Evolutionary conservation across 2,888 invertebrate genomes (phyloP).

Genomic region (Himalopsyche anomala): DNA sequence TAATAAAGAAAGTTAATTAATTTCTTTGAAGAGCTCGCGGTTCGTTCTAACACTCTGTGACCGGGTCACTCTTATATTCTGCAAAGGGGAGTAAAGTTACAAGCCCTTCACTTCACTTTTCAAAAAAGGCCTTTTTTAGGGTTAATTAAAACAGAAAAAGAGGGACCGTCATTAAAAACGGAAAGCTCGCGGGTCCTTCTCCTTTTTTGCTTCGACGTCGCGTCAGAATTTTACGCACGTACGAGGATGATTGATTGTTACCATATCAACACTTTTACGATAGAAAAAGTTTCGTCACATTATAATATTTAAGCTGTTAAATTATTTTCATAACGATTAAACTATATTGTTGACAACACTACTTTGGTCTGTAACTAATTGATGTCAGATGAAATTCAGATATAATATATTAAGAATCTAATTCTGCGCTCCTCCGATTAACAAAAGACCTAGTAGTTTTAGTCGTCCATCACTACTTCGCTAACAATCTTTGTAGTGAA

Average conservation of each 20-base stretch:
- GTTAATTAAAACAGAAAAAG: slow-evolving; percentile 16
- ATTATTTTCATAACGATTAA: too few species aligned
- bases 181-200: neutral
- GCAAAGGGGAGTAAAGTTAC: neutral
- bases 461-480: too few species aligned
- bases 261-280: neutral
- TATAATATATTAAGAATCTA: too few species aligned
- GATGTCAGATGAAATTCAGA: too few species aligned
- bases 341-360: too few species aligned
- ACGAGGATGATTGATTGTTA: neutral
- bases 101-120: neutral
- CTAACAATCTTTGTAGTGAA: too few species aligned
- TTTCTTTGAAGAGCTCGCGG: neutral
- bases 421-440: too few species aligned
- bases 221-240: slow-evolving; percentile 9
- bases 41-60: neutral
- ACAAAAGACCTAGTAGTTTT: too few species aligned
- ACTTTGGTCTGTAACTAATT: too few species aligned
- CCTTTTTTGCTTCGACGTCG: neutral
- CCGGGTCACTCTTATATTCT: neutral
- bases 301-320: too few species aligned
- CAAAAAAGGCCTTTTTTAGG: neutral
- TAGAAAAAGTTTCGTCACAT: neutral
- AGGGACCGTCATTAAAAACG: slow-evolving; percentile 6
- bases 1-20: neutral